Conservation (phyloP, 1,140 invertebrate genomes). For the Radopholus similis region DNA sequence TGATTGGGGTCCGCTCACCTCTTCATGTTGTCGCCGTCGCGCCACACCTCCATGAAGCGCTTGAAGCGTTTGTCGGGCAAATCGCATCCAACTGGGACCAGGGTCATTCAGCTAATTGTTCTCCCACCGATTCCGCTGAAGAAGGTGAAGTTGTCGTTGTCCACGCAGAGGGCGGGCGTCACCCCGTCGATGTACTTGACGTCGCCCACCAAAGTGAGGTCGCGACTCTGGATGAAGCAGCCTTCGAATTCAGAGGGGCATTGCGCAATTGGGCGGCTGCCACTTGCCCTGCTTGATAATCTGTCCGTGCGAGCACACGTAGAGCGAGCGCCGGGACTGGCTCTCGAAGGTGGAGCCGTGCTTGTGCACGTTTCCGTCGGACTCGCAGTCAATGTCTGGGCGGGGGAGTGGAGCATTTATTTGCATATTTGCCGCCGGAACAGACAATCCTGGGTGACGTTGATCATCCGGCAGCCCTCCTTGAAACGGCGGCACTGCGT, state of each 20-base stretch:
- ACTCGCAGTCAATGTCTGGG: constrained; percentile 40
- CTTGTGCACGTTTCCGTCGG: constrained; percentile 26
- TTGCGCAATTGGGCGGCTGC: background rate
- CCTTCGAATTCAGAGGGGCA: constrained; percentile 10
- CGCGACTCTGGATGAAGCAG: constrained; percentile 29
- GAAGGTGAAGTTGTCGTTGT: constrained; percentile 30
- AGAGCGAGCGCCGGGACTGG: constrained; percentile 13
- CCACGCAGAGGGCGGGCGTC: constrained; percentile 35
- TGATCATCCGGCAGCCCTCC: constrained; percentile 43
- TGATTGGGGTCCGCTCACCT: constrained; percentile 1
- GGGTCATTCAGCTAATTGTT: background rate
- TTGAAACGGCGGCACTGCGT: constrained; percentile 37
- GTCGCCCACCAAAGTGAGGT: constrained; percentile 38
- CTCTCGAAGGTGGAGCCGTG: constrained; percentile 37
- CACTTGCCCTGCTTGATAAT: constrained; percentile 37
- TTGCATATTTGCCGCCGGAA: background rate
- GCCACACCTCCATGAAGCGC: constrained; percentile 30
- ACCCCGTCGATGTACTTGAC: constrained; percentile 34
- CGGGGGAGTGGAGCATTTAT: background rate
- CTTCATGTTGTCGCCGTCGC: constrained; percentile 24
- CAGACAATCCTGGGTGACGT: constrained; percentile 40
- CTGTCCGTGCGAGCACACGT: constrained; percentile 36
- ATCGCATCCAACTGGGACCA: constrained; percentile 30
- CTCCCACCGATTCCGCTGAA: constrained; percentile 26
- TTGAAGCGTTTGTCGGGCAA: constrained; percentile 33